Conservation (phyloP, 2,888 invertebrate genomes). For the Caenorhabditis sulstoni region DNA sequence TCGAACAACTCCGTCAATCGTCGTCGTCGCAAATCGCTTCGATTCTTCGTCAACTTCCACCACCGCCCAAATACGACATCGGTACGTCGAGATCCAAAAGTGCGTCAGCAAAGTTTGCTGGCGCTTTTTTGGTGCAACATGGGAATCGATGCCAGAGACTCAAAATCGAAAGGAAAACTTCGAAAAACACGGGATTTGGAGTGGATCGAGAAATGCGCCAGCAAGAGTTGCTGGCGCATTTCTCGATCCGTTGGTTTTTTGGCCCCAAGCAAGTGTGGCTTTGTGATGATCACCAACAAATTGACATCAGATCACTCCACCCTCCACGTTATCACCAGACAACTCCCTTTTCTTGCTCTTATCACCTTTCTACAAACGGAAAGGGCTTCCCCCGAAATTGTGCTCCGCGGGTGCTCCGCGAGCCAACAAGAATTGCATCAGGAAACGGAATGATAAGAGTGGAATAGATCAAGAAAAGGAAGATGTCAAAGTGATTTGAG, state of each 20-base stretch:
- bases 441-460: background rate
- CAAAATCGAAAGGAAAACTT: background rate
- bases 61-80: conserved; percentile 68
- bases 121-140: background rate
- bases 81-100: conserved; percentile 47
- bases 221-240: conserved; percentile 5
- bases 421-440: background rate
- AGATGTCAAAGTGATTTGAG: too few species aligned
- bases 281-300: too few species aligned
- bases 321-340: too few species aligned
- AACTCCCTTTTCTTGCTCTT: too few species aligned
- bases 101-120: conserved; percentile 2
- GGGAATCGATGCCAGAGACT: background rate
- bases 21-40: conserved; percentile 56
- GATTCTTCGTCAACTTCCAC: conserved; percentile 62
- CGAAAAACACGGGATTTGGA: background rate
- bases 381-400: too few species aligned
- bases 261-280: too few species aligned
- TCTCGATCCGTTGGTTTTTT: background rate
- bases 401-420: too few species aligned
- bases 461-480: too few species aligned
- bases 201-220: conserved; percentile 6
- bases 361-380: too few species aligned
- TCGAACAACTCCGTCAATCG: conserved; percentile 35
- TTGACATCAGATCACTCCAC: too few species aligned